phyloP scores from a whole-genome alignment of 92 coral and sea anemone species.

The Epizoanthus scotinus region DNA sequence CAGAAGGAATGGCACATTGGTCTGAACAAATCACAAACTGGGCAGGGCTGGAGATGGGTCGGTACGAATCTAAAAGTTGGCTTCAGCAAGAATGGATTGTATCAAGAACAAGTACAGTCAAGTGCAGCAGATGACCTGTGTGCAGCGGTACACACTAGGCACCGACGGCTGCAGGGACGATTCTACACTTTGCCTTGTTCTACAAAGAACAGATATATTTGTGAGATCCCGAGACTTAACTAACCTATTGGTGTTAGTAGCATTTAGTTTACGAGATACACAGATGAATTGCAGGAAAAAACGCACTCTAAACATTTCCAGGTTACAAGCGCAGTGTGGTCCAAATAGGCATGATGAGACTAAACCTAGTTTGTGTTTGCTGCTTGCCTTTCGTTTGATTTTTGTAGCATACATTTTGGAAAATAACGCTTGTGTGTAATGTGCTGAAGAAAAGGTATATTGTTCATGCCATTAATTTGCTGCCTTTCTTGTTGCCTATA shows the following conservation, averaged over 20 bases:
- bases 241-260: background rate
- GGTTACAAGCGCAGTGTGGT: too few relatives aligned
- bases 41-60: background rate
- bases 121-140: background rate
- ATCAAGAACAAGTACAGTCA: background rate
- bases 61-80: background rate
- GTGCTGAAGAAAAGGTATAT: too few relatives aligned
- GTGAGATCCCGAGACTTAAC: background rate
- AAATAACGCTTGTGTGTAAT: too few relatives aligned
- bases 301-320: too few relatives aligned
- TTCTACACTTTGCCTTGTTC: conserved; percentile 2
- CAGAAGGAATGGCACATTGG: conserved; percentile 2
- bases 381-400: too few relatives aligned
- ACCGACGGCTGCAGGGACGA: background rate
- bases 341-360: too few relatives aligned
- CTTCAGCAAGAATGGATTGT: background rate
- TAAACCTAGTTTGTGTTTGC: too few relatives aligned
- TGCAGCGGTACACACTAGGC: conserved; percentile 1
- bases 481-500: too few relatives aligned
- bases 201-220: conserved; percentile 2
- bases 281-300: too few relatives aligned
- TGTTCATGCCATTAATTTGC: too few relatives aligned
- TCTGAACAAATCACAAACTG: background rate
- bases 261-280: too few relatives aligned
- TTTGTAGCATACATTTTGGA: too few relatives aligned